Conservation (phyloP, 2,113 vertebrate species). For the Phylloscopus trochilus region DNA sequence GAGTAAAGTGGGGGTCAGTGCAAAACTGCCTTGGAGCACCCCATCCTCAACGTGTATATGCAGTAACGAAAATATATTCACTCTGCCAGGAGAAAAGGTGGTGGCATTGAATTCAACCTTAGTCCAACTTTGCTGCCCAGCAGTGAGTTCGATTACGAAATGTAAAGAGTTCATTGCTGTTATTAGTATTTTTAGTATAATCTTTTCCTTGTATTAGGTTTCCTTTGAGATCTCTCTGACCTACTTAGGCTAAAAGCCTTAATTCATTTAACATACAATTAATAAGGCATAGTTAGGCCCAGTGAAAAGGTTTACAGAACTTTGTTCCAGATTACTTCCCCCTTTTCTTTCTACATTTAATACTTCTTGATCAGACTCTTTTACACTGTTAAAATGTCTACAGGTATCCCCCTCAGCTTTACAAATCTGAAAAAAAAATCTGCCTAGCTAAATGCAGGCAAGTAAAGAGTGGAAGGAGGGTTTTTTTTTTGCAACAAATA, state of each 20-base stretch:
- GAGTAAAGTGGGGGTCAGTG: fast-evolving
- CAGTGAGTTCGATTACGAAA: neutral
- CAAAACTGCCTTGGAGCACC: neutral
- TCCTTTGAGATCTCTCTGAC: neutral
- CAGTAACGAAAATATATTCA: neutral
- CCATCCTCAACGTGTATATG: fast-evolving
- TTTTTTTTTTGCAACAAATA: neutral
- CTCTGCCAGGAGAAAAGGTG: neutral
- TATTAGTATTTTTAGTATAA: neutral
- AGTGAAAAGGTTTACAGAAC: neutral
- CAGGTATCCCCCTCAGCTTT: neutral
- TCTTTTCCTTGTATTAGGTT: neutral
- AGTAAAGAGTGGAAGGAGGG: neutral
- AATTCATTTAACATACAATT: neutral
- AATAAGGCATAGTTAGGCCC: neutral
- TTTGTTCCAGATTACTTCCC: neutral
- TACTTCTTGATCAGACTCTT: neutral
- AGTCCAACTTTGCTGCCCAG: neutral
- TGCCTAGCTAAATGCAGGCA: neutral
- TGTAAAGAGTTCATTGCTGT: neutral
- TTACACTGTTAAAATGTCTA: neutral
- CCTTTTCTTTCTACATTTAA: neutral
- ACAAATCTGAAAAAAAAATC: neutral
- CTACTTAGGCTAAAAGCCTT: neutral
- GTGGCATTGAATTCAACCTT: neutral